Conservation (phyloP, 2,888 invertebrate species). For the Eubasilissa splendida region DNA sequence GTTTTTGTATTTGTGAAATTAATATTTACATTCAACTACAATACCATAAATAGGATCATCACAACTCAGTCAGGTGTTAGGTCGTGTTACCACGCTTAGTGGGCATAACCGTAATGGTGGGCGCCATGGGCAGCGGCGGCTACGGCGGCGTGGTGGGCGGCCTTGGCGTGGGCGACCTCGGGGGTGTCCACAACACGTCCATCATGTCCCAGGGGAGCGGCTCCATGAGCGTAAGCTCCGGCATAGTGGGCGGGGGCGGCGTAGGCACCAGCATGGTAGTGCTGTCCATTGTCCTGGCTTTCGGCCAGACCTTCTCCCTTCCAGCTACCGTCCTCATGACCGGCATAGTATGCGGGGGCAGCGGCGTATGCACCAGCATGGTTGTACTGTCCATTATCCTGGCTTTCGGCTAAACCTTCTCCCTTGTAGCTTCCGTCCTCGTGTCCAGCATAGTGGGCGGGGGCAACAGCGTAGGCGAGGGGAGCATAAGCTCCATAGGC, state of each 20-base stretch:
- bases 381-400: neutral
- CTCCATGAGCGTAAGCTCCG: constrained; percentile 62
- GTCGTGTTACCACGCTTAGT: neutral
- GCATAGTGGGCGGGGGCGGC: constrained; percentile 20
- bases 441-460: too few relatives aligned
- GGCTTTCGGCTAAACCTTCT: constrained; percentile 26
- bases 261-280: neutral
- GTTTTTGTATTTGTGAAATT: too few relatives aligned
- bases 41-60: neutral
- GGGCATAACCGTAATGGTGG: too few relatives aligned
- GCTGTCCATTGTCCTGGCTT: too few relatives aligned
- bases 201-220: constrained; percentile 73
- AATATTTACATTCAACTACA: neutral
- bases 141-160: too few relatives aligned
- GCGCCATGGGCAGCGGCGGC: too few relatives aligned
- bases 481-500: neutral
- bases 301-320: too few relatives aligned
- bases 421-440: constrained; percentile 28
- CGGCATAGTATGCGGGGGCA: too few relatives aligned
- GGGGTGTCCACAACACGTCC: constrained; percentile 74
- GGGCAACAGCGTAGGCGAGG: too few relatives aligned
- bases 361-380: too few relatives aligned
- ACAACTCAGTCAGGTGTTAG: neutral
- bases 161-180: too few relatives aligned
- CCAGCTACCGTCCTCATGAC: too few relatives aligned